A percentile compares a stretch with the other conserved stretches of the same genome.
Evolutionary conservation across 1,140 invertebrate genomes (phyloP).

Genomic region (Polypedilum pembai): DNA sequence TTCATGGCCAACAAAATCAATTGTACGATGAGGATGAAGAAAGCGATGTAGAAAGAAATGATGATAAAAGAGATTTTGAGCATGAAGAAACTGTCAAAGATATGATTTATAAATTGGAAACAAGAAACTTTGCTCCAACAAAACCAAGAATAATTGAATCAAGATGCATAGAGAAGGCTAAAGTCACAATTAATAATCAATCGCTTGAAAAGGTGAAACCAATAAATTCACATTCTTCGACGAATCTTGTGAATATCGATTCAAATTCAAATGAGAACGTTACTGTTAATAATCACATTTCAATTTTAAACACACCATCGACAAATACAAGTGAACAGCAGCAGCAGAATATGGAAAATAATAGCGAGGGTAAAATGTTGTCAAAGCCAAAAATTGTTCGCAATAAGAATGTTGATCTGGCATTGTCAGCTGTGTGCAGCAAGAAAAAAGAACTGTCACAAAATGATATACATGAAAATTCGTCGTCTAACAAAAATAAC

Average conservation of each 20-base stretch:
- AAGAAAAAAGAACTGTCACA: not conserved
- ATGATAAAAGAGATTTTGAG: conserved; percentile 30
- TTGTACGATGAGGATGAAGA: conserved; percentile 39
- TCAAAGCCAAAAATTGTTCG: conserved; percentile 38
- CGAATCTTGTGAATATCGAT: conserved; percentile 21
- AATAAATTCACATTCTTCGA: not conserved
- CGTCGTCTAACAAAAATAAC: not conserved
- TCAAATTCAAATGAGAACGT: conserved; percentile 32
- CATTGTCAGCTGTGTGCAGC: conserved; percentile 36
- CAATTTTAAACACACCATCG: conserved; percentile 33
- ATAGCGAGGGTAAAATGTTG: conserved; percentile 34
- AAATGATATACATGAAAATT: conserved; percentile 17
- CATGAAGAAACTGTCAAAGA: conserved; percentile 37
- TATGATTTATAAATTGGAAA: conserved; percentile 41
- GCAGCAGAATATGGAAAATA: conserved; percentile 32
- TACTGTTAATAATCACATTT: conserved; percentile 44
- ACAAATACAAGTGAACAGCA: conserved; percentile 18
- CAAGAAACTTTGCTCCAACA: not conserved
- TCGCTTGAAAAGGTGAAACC: conserved; percentile 26
- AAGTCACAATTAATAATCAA: conserved; percentile 38
- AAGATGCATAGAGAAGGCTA: conserved; percentile 31
- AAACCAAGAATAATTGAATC: conserved; percentile 32
- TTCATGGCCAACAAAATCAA: conserved; percentile 44
- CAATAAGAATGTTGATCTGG: conserved; percentile 45
- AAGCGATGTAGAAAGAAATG: conserved; percentile 30